Evolutionary conservation across 2,888 invertebrate genomes (phyloP).

Genomic region (Megamerina dolium): DNA sequence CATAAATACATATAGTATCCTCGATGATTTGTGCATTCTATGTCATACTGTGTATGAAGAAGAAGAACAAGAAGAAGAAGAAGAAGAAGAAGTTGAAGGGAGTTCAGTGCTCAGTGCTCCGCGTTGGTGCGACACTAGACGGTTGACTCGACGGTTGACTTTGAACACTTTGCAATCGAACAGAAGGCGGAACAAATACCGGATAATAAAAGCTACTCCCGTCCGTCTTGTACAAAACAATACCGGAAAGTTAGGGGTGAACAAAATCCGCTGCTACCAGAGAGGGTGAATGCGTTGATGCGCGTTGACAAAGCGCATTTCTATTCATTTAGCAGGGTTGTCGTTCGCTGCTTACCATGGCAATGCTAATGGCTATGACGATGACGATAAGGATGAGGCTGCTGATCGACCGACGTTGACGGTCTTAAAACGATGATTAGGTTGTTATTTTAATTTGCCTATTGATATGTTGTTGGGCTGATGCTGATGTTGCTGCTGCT

Average conservation of each 20-base stretch:
- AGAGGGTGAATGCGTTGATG: not conserved
- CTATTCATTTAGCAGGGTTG: constrained; percentile 25
- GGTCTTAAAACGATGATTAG: constrained; percentile 52
- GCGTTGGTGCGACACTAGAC: constrained; percentile 13
- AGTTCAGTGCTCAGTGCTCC: constrained; percentile 20
- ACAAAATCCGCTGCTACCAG: not conserved
- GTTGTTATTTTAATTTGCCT: constrained; percentile 52
- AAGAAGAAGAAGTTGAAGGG: no score
- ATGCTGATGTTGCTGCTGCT: no score
- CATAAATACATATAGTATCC: constrained; percentile 2
- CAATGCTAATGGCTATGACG: constrained; percentile 13
- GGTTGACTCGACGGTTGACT: constrained; percentile 36
- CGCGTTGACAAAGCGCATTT: constrained; percentile 6
- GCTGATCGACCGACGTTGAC: constrained; percentile 33
- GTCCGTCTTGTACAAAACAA: constrained; percentile 1
- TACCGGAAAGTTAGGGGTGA: constrained; percentile 8
- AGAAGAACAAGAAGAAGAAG: no score
- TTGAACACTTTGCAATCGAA: constrained; percentile 40
- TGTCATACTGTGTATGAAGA: not conserved
- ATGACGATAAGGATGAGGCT: not conserved
- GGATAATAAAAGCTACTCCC: constrained; percentile 37
- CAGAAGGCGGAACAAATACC: constrained; percentile 48
- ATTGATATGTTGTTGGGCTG: constrained; percentile 45
- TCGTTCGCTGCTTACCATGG: constrained; percentile 7
- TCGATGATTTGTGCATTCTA: not conserved